Evolutionary conservation across 2,888 invertebrate species (phyloP), one percentile per base, ranked within the genome.

Genomic region (Caenorhabditis sp.): DNA sequence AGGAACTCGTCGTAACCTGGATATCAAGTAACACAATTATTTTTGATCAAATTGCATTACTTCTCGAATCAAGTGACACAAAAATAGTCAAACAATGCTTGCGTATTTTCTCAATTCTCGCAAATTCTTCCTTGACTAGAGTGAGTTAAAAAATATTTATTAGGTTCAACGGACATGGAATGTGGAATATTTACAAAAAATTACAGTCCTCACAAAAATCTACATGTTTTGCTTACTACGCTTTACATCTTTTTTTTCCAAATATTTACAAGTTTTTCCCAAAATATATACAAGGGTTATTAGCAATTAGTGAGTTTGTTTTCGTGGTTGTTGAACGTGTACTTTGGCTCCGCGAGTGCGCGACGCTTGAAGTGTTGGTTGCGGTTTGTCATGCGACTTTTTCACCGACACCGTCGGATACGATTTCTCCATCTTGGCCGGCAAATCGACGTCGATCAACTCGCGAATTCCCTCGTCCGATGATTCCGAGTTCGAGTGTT

Each of bases 391-490:
- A 64, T 81, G 80, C 21, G 50, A 66, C n/a, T 66, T 58, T 49
- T 67, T 68, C n/a, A 81, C 80, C 12, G 80, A 71, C 1, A 58
- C 69, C 3, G 78, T 78, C 54, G 81, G 81, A 60, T 81, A 81
- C 57, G 69, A 69, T 49, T 60, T 66, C 43, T 80, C 78, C 71
- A 78, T 73, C 79, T 79, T 78, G 14, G 79, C 79, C 23, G 77
- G 76, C 14, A 82, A 73, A 31, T 76, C 76, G 21, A 64, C 61
- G 53, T 80, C 76, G 23, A 76, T 64, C 21, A 81, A 74, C 54
- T 80, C 74, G 54, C 76, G 65, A 24, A 75, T 70, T 14, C 73
- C 58, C 12, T 80, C 81, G 14, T 76, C 76, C 0, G 77, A 78
- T 55, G 73, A 73, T 62, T 81, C 81, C 51, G 77, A 77, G 26